These are phyloP conservation scores for Pseudococcus viburni DNA, from an alignment of 2,888 invertebrate genomes.

Conservation along the genomic window DNA sequence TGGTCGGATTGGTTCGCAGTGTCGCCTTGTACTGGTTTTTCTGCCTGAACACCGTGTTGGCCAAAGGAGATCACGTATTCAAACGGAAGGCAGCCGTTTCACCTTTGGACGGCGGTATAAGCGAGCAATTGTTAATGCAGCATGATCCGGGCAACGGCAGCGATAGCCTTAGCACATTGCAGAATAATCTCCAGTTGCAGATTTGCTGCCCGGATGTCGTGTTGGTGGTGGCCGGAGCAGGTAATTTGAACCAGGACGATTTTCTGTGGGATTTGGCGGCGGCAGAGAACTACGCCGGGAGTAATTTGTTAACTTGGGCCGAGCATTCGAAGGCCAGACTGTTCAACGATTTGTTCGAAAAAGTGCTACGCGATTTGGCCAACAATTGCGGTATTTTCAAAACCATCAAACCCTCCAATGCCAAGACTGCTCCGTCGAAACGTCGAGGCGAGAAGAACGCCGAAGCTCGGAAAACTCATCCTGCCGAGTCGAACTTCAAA, in stretches of 20 bases:
- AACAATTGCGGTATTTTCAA: not conserved
- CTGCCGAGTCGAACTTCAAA: too few species aligned
- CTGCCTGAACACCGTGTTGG: conserved; percentile 60
- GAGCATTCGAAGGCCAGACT: conserved; percentile 25
- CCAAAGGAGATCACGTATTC: conserved; percentile 40
- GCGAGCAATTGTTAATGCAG: not conserved
- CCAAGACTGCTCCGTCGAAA: not conserved
- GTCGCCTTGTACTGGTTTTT: conserved; percentile 60
- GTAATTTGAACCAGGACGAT: not conserved
- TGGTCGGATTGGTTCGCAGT: conserved; percentile 53
- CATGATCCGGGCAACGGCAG: not conserved
- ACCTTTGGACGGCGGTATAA: not conserved
- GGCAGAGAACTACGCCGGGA: not conserved
- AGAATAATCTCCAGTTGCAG: not conserved
- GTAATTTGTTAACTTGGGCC: not conserved
- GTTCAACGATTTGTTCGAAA: conserved; percentile 29
- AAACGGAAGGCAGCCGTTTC: conserved; percentile 13
- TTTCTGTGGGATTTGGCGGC: conserved; percentile 7
- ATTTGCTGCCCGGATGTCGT: conserved; percentile 15
- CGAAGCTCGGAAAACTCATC: not conserved
- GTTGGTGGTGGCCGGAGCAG: not conserved
- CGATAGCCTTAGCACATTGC: not conserved
- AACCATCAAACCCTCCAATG: not conserved
- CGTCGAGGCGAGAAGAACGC: not conserved
- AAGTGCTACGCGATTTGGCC: conserved; percentile 28